A percentile compares a stretch with the other conserved stretches of the same genome.
Evolutionary conservation across 2,797 vertebrate species (phyloP).

Genomic region (Antennarius maculatus): DNA sequence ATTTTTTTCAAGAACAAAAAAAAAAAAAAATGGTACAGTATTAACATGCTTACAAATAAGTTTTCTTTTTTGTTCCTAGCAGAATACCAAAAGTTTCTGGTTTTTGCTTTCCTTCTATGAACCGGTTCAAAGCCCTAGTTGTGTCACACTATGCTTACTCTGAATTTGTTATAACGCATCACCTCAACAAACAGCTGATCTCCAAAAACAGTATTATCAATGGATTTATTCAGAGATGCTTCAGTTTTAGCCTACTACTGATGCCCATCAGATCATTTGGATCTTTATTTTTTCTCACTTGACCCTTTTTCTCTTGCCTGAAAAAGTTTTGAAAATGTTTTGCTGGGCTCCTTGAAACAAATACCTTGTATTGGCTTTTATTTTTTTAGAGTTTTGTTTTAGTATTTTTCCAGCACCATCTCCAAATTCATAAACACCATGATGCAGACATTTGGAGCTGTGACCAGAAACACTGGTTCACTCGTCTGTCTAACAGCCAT

Average conservation of each 20-base stretch:
- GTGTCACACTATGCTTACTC: background rate
- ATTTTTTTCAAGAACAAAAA: no score
- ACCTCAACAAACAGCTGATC: slow-evolving; percentile 5
- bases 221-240: slow-evolving; percentile 55
- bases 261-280: slow-evolving; percentile 28
- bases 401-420: slow-evolving; percentile 8
- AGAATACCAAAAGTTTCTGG: no score
- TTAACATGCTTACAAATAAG: no score
- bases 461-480: no score
- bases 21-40: no score
- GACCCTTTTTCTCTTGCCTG: background rate
- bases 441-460: no score
- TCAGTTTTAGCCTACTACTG: slow-evolving; percentile 47
- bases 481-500: slow-evolving; percentile 21
- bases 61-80: no score
- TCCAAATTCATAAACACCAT: slow-evolving; percentile 16
- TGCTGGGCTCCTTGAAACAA: slow-evolving; percentile 24
- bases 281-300: slow-evolving; percentile 35
- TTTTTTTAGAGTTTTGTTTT: slow-evolving; percentile 15
- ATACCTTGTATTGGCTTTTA: slow-evolving; percentile 31
- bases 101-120: slow-evolving; percentile 4
- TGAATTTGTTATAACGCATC: slow-evolving; percentile 1
- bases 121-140: background rate
- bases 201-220: slow-evolving; percentile 24
- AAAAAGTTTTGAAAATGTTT: slow-evolving; percentile 9